Base-by-base conservation (phyloP, 2,888 invertebrate species). In the Drosophila kuntzei region DNA sequence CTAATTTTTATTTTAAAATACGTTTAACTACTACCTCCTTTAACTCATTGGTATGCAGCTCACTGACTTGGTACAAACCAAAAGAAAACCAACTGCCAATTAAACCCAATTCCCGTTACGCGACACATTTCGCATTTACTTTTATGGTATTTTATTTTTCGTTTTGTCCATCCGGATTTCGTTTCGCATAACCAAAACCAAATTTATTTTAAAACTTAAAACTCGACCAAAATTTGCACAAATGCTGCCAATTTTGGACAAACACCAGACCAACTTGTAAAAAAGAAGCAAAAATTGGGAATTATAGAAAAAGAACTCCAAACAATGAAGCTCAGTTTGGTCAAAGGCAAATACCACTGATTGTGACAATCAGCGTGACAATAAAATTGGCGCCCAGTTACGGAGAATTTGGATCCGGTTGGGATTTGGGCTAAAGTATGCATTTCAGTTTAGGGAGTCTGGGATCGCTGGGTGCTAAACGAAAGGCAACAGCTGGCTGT, bases 301-400 rank as follows among this genome's bases (percentile, higher is more conserved):
- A 62, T 58, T 67, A 43, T 14, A 34, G 22, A 44, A 32, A 14
- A 32, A 16, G 32, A 32, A 69, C 66, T 67, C 68, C 55, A 78
- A 80, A 73, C 76, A 84, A 84, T 71, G 74, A 70, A 79, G 73
- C 80, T 74, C 64, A 66, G 58, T 72, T 62, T 82, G 82, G 85
- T 77, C 78, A 85, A 87, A 78, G 75, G 76, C 82, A 87, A 85
- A 85, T 80, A 79, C 78, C 85, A 80, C 85, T 87, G 85, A 85
- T 85, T 85, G 85, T 80, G 82, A 85, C 85, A 87, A 84, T 84
- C 84, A 84, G 84, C 73, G 80, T 80, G 80, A 73, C 83, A 76
- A 76, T 78, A 74, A 83, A 83, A 83, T 83, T 80, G 83, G 80
- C 74, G 75, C 70, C 58, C 80, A 71, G 73, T 76, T 65, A 64